These are phyloP conservation scores for Oreochromis niloticus DNA, from an alignment of 2,113 vertebrate genomes.

Conservation along the genomic window DNA sequence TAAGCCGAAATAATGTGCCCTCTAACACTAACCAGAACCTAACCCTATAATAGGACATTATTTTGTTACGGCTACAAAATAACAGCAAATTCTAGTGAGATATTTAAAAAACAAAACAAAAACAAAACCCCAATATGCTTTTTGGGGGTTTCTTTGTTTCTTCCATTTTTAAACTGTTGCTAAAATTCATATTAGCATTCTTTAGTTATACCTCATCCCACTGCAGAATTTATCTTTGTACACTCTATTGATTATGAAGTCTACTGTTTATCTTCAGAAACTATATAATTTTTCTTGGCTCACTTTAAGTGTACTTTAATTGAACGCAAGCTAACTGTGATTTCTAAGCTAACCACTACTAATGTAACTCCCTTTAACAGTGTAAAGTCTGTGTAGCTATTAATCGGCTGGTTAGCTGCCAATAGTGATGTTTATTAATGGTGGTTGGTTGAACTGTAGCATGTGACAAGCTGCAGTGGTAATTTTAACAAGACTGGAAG, in stretches of 20 bases:
- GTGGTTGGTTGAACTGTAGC: not conserved
- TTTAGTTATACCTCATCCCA: not conserved
- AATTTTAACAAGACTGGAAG: not conserved
- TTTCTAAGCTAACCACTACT: not conserved
- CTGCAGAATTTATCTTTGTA: not conserved
- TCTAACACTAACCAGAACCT: not conserved
- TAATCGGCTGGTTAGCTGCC: not conserved
- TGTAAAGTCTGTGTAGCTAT: not conserved
- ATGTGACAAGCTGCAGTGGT: not conserved
- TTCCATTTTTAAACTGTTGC: not conserved
- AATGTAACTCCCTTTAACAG: not conserved
- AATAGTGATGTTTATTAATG: not conserved
- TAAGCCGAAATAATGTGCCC: not conserved
- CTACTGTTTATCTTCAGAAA: not conserved
- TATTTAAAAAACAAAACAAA: not conserved
- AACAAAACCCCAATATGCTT: accelerated
- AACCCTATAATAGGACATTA: not conserved
- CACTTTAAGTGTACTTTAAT: not conserved
- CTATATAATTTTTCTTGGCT: not conserved
- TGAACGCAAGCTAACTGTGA: not conserved
- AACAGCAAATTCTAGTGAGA: not conserved
- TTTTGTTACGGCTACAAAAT: not conserved
- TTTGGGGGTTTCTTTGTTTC: not conserved
- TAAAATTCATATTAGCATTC: not conserved
- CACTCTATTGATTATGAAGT: not conserved